Evolutionary conservation across 2,888 invertebrate species (phyloP), one percentile per base, ranked within the genome.

Genomic region (Schrankia costaestrigalis): DNA sequence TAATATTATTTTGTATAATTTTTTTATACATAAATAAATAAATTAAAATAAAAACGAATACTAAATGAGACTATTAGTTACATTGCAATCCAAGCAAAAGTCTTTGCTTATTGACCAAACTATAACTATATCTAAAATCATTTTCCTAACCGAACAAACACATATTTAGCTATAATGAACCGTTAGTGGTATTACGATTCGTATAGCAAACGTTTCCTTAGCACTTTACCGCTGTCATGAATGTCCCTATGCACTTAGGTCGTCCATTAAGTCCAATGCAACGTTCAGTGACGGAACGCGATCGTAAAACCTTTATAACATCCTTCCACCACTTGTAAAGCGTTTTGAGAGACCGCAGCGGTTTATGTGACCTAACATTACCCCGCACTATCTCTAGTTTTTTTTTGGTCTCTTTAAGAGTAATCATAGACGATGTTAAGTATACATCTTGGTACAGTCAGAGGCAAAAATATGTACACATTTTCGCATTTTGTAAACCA

Each of bases 301-400:
- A 77, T 80, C 83, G 75, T 86, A 84, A 86, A 87, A 86, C 78
- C 82, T 84, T 86, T 86, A 87, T 82, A 83, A 85, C 84, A 84
- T 85, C 85, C 85, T 84, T 83, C 83, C 82, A 85, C 78, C 76
- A 83, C 86, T 85, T 85, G 84, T 86, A 85, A 85, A 85, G 69
- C 85, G 81, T 78, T 85, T 83, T 77, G 71, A 80, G 76, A 78
- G 69, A 78, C 71, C 69, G 77, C 65, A 63, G 67, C 63, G 66
- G 77, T 82, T 82, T 84, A 84, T 84, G 72, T 58, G 79, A 78
- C 75, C 75, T 63, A 57, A 56, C 70, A 78, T 75, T 75, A 81
- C 69, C 70, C 65, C 56, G 56, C 63, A 71, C 69, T 70, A 76
- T 70, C n/a, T n/a, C 65, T 63, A 41, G 45, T 66, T 49, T 66